A percentile compares a stretch with the other conserved stretches of the same genome.
These are phyloP conservation scores for Miichthys miiuy DNA, from an alignment of 2,797 vertebrate species.

Conservation along the genomic window DNA sequence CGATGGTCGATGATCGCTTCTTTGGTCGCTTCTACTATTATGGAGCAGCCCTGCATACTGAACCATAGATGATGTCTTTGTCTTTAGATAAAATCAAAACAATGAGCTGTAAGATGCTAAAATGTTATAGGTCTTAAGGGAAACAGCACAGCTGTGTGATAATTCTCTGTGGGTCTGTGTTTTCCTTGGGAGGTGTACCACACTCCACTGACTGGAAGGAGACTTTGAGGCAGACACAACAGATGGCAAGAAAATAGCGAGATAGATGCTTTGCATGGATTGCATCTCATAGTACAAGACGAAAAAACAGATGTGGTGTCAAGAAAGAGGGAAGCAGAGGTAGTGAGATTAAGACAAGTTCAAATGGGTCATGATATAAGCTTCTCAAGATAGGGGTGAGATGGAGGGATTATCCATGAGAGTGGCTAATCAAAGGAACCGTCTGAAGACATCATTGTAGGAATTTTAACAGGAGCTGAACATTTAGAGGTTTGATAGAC, in stretches of 20 bases:
- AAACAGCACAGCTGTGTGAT: background rate
- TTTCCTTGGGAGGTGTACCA: background rate
- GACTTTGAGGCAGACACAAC: slow-evolving; percentile 29
- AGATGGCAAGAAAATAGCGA: slow-evolving; percentile 33
- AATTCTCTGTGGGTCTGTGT: background rate
- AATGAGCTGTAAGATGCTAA: background rate
- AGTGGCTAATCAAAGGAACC: slow-evolving; percentile 70
- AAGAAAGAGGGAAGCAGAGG: slow-evolving; percentile 48
- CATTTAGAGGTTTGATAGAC: slow-evolving; percentile 18
- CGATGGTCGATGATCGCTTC: background rate
- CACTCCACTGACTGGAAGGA: slow-evolving; percentile 1
- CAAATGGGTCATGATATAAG: slow-evolving; percentile 77
- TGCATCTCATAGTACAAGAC: slow-evolving; percentile 9
- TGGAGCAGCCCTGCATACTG: background rate
- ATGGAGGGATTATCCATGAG: slow-evolving; percentile 71
- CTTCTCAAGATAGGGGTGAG: slow-evolving; percentile 65
- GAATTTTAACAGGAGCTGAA: slow-evolving; percentile 46
- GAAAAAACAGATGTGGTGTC: slow-evolving; percentile 53
- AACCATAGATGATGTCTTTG: background rate
- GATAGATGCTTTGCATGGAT: slow-evolving; percentile 15
- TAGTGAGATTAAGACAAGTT: slow-evolving; percentile 69
- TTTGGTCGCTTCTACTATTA: background rate
- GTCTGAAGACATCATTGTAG: slow-evolving; percentile 33
- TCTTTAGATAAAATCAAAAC: background rate
- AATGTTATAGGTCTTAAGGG: background rate